Percentiles rank a stretch among this genome's conserved stretches.
phyloP scores from a whole-genome alignment of 2,113 vertebrate genomes.

The Peromyscus polionotus region DNA sequence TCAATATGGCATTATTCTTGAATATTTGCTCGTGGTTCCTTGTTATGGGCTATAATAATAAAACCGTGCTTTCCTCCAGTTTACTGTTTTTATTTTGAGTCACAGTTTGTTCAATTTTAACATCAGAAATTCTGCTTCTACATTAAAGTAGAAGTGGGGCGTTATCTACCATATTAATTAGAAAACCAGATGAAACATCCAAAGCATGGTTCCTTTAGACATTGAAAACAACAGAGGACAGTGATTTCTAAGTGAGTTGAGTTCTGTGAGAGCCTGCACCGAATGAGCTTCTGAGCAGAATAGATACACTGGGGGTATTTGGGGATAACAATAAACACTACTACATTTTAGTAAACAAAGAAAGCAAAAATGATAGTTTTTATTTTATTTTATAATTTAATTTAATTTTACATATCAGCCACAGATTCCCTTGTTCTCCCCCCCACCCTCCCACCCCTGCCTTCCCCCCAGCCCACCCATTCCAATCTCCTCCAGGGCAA shows the following conservation, averaged over 20 bases:
- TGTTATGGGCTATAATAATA: background rate
- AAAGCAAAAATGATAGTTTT: background rate
- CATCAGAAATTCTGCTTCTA: background rate
- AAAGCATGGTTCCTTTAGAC: background rate
- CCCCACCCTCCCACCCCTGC: too few species aligned
- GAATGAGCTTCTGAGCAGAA: background rate
- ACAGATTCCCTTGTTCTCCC: too few species aligned
- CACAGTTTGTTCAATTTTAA: conserved; percentile 26
- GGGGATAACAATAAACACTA: background rate
- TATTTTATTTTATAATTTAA: too few species aligned
- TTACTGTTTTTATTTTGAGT: background rate
- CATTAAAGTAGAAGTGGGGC: background rate
- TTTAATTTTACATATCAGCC: too few species aligned
- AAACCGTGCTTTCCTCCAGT: background rate
- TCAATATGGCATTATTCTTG: background rate
- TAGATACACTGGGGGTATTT: background rate
- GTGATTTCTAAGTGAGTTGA: background rate
- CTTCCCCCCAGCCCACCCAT: too few species aligned
- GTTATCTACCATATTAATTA: background rate
- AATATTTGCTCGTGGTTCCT: background rate
- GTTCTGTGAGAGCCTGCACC: background rate
- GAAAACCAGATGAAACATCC: background rate
- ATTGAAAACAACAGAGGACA: background rate
- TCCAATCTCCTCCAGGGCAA: too few species aligned
- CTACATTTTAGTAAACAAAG: background rate